phyloP scores from a whole-genome alignment of 2,888 invertebrate genomes.

The Leucozona laternaria region DNA sequence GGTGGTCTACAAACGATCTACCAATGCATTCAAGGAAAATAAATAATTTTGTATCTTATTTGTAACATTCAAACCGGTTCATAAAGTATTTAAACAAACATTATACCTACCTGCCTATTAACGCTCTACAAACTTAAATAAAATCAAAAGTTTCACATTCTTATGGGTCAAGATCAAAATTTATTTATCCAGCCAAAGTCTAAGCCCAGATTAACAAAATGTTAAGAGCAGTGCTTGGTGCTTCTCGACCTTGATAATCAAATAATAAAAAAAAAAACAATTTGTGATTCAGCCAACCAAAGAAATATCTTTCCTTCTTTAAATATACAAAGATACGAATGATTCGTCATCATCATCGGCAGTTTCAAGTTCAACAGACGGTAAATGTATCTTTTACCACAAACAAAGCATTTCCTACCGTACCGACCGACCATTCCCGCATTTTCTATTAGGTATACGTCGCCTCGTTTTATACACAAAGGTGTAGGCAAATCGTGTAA shows the following conservation, averaged over 20 bases:
- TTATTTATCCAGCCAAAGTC: background rate
- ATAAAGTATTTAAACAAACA: background rate
- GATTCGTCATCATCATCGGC: constrained; percentile 50
- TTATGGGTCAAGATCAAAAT: constrained; percentile 24
- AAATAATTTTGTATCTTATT: too few relatives aligned
- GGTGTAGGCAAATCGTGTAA: constrained; percentile 20
- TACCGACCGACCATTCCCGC: background rate
- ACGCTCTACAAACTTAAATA: background rate
- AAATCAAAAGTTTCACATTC: constrained; percentile 1
- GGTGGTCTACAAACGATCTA: background rate
- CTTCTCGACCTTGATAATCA: constrained; percentile 19
- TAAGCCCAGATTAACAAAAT: background rate
- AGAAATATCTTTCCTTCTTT: background rate
- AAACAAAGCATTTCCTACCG: background rate
- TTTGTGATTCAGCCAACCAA: background rate
- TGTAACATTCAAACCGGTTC: background rate
- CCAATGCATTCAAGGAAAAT: background rate
- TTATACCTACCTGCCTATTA: background rate
- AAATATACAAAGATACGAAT: constrained; percentile 52
- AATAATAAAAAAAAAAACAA: constrained; percentile 1
- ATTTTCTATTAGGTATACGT: background rate
- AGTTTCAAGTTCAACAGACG: constrained; percentile 69
- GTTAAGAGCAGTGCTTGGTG: too few relatives aligned
- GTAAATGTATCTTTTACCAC: constrained; percentile 43
- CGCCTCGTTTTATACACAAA: background rate